These are phyloP conservation scores for Caenorhabditis elegans DNA, from an alignment of 1,140 invertebrate genomes.

Conservation along the genomic window DNA sequence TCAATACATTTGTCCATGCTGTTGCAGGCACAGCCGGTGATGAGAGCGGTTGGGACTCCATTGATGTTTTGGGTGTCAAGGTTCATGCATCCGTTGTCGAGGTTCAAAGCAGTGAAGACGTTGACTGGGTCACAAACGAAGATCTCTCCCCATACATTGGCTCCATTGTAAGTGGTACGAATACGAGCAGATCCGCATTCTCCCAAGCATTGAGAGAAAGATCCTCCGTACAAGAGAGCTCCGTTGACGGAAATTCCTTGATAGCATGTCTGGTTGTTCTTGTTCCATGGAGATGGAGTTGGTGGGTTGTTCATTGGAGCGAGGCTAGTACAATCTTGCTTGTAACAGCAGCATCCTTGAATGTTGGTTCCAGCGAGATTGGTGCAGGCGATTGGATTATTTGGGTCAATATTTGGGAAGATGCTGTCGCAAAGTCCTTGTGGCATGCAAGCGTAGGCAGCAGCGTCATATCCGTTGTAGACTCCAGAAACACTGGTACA, in stretches of 20 bases:
- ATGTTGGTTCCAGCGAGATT: constrained; percentile 21
- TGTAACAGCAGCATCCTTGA: constrained; percentile 12
- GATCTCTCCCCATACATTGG: not conserved
- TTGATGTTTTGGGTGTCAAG: not conserved
- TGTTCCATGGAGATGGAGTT: constrained; percentile 16
- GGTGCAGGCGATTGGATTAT: not conserved
- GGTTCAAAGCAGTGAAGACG: constrained; percentile 36
- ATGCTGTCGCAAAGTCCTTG: not conserved
- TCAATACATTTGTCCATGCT: constrained; percentile 40
- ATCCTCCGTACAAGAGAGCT: not conserved
- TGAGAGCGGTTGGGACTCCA: constrained; percentile 16
- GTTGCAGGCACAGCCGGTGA: constrained; percentile 36
- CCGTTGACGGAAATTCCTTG: constrained; percentile 29
- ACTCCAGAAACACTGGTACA: constrained; percentile 21
- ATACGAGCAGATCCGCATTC: constrained; percentile 22
- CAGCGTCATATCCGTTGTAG: not conserved
- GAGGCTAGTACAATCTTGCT: not conserved
- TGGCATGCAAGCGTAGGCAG: constrained; percentile 9
- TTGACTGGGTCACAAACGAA: constrained; percentile 41
- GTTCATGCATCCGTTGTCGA: constrained; percentile 34
- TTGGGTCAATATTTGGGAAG: not conserved
- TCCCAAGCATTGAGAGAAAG: constrained; percentile 20
- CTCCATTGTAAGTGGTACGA: not conserved
- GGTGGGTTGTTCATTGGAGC: not conserved
- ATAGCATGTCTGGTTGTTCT: constrained; percentile 28